A percentile compares a stretch with the other conserved stretches of the same genome.
Conservation (phyloP, 2,113 vertebrate species). For the Bambusicola thoracicus region DNA sequence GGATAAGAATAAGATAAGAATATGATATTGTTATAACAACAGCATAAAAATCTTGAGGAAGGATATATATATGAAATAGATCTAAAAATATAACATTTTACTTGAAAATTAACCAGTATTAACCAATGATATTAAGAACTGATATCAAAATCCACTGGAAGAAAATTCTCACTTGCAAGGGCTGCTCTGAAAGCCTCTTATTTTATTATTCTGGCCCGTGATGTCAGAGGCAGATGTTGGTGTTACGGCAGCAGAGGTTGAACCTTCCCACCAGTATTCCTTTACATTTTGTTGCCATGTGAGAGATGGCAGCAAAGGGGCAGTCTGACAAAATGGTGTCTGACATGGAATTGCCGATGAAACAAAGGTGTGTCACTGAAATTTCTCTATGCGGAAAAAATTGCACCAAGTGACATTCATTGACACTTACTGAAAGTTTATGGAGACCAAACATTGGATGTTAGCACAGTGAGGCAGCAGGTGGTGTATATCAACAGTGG, state of each 20-base stretch:
- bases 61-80: background rate
- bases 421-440: background rate
- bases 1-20: accelerated
- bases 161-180: background rate
- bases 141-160: background rate
- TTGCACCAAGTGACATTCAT: background rate
- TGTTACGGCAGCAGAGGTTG: no score
- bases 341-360: background rate
- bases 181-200: background rate
- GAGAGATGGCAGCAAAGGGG: background rate
- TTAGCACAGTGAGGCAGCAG: background rate
- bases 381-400: background rate
- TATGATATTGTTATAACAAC: background rate
- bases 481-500: background rate
- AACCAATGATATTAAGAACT: background rate
- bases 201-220: background rate
- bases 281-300: background rate
- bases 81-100: background rate
- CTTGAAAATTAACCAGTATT: background rate
- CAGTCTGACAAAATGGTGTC: background rate
- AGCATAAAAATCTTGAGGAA: background rate
- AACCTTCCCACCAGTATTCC: background rate
- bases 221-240: background rate
- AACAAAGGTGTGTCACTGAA: background rate
- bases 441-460: background rate